These are phyloP conservation scores for Trichogramma dendrolimi DNA, from an alignment of 2,888 invertebrate genomes.

Conservation along the genomic window DNA sequence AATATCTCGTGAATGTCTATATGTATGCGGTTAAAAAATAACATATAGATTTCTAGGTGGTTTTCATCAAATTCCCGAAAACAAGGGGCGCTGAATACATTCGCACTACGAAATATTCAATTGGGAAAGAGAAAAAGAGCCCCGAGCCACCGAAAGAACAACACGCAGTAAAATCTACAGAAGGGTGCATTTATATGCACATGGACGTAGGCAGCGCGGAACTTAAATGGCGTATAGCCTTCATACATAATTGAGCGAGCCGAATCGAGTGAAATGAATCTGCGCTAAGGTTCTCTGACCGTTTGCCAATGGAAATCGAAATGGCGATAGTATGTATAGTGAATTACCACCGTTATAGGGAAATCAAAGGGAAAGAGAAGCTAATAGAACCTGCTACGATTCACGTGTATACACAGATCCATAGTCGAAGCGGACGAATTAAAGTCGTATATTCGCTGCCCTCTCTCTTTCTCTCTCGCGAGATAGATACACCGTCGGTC, in stretches of 20 bases:
- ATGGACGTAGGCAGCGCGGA: no score
- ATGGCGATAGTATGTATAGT: slow-evolving; percentile 9
- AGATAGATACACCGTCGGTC: neutral
- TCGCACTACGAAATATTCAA: no score
- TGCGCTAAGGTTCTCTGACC: slow-evolving; percentile 18
- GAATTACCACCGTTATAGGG: neutral
- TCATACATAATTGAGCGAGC: no score
- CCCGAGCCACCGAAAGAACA: slow-evolving; percentile 17
- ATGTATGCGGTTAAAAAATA: no score
- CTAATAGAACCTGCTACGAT: slow-evolving; percentile 29
- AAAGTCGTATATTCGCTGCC: slow-evolving; percentile 35
- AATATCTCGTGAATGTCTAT: no score
- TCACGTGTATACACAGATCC: no score
- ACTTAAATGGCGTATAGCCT: no score
- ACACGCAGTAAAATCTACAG: neutral
- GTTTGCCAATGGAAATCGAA: slow-evolving; percentile 35
- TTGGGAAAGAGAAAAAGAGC: no score
- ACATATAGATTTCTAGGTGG: no score
- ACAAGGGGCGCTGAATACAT: no score
- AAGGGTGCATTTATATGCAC: no score
- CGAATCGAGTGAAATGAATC: no score
- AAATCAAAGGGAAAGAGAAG: slow-evolving; percentile 8
- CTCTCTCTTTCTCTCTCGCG: slow-evolving; percentile 14
- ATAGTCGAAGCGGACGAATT: slow-evolving; percentile 30
- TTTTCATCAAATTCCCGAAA: slow-evolving; percentile 20